Conservation (phyloP, 1,140 invertebrate species). For the Saccostrea glomerata region DNA sequence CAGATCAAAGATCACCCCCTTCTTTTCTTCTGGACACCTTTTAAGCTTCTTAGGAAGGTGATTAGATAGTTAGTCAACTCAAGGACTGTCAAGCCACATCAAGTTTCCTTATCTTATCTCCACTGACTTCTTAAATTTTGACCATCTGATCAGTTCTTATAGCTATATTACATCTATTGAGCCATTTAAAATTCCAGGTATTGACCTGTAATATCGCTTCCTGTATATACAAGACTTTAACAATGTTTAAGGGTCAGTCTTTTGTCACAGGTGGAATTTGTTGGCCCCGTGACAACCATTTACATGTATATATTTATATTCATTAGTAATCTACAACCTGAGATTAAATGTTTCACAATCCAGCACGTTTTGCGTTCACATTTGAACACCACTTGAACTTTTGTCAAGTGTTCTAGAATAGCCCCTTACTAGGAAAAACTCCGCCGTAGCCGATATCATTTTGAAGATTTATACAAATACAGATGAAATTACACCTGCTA, state of each 20-base stretch:
- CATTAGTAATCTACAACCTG: neutral
- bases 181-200: slow-evolving; percentile 27
- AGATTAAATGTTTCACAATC: slow-evolving; percentile 32
- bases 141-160: slow-evolving; percentile 7
- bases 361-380: neutral
- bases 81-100: neutral
- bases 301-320: neutral
- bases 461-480: slow-evolving; percentile 18
- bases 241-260: neutral
- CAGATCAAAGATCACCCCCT: slow-evolving; percentile 15
- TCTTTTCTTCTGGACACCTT: neutral
- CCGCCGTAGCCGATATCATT: neutral
- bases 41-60: neutral
- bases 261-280: neutral
- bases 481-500: slow-evolving; percentile 18
- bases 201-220: neutral
- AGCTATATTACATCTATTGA: neutral
- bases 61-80: slow-evolving; percentile 23
- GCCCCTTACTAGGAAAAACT: neutral
- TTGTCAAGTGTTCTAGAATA: neutral
- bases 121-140: slow-evolving; percentile 12
- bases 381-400: slow-evolving; percentile 34
- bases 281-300: slow-evolving; percentile 1
- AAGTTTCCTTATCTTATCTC: slow-evolving; percentile 6
- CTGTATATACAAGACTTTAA: neutral